phyloP scores from a whole-genome alignment of 2,888 invertebrate genomes.

The Exocentrus adspersus region DNA sequence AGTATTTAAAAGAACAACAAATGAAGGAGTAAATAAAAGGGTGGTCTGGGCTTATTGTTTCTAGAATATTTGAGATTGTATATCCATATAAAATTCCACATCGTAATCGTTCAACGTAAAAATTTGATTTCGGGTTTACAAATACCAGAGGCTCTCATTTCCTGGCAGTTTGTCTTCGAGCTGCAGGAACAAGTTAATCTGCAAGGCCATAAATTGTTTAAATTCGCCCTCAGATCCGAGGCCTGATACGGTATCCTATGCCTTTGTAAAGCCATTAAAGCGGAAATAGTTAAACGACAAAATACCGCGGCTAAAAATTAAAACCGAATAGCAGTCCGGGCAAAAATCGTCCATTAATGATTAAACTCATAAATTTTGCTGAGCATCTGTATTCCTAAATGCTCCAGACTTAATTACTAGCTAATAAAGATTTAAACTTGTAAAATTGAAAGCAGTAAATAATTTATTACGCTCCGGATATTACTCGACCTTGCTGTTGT shows the following conservation, averaged over 20 bases:
- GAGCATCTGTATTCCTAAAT: neutral
- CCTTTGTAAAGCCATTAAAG: neutral
- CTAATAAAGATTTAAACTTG: neutral
- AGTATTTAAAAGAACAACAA: no score
- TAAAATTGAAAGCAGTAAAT: neutral
- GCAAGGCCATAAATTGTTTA: neutral
- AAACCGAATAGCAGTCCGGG: neutral
- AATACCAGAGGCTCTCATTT: neutral
- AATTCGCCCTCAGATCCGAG: neutral
- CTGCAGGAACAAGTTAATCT: neutral
- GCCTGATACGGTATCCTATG: neutral
- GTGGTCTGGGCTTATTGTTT: no score
- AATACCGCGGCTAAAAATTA: neutral
- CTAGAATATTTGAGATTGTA: no score
- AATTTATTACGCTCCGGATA: neutral
- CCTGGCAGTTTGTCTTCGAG: neutral
- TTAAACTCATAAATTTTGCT: neutral
- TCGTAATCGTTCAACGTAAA: no score
- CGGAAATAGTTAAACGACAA: neutral
- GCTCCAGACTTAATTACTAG: neutral
- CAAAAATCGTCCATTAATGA: neutral
- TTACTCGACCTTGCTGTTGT: no score
- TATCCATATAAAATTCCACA: no score
- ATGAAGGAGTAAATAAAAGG: no score
- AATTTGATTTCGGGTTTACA: neutral